Conservation (phyloP, 2,797 vertebrate genomes). For the Myotis myotis region DNA sequence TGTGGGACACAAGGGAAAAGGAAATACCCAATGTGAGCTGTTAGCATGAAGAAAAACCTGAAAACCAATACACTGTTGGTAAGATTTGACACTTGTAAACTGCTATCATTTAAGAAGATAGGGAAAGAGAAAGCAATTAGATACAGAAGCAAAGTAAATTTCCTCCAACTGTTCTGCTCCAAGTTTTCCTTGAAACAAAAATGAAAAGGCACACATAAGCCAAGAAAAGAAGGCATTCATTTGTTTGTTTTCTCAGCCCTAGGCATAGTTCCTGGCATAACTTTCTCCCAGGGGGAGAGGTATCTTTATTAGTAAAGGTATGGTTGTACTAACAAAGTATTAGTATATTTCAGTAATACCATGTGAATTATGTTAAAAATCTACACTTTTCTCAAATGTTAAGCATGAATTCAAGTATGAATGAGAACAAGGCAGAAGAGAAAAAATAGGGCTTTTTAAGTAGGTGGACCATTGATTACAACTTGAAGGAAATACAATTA, state of each 20-base stretch:
- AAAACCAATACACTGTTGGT: neutral
- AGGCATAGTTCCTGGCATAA: neutral
- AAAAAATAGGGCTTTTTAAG: neutral
- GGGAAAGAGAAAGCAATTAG: slow-evolving; percentile 31
- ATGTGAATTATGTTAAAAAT: neutral
- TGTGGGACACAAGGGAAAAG: neutral
- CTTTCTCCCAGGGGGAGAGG: neutral
- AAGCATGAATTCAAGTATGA: neutral
- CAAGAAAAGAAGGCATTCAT: neutral
- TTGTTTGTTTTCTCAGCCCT: neutral
- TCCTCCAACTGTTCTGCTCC: neutral
- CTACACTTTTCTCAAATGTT: neutral
- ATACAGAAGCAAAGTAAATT: slow-evolving; percentile 45
- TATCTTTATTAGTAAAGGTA: neutral
- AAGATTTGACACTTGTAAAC: slow-evolving; percentile 3
- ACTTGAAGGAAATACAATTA: neutral
- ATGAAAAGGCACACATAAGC: neutral
- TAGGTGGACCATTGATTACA: neutral
- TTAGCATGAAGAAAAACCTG: neutral
- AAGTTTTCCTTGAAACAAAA: slow-evolving; percentile 52
- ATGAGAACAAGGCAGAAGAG: neutral
- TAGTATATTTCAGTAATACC: neutral
- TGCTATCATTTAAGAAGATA: slow-evolving; percentile 21
- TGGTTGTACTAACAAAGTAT: neutral
- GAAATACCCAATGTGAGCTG: neutral